Conservation (phyloP, 2,113 vertebrate genomes). For the Anarrhichthys ocellatus region DNA sequence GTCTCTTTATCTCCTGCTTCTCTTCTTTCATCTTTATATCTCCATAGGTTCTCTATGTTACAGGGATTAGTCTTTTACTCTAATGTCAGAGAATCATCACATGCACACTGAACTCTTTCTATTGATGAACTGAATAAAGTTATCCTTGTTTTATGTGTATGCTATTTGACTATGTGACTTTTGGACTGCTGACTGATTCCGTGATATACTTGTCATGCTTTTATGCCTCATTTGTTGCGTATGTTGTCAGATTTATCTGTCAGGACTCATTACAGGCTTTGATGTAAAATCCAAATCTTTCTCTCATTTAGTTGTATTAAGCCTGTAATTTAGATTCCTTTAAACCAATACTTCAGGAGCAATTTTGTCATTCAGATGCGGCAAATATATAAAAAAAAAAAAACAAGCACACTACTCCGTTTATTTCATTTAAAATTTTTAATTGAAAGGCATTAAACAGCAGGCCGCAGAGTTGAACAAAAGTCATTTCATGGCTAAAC, state of each 20-base stretch:
- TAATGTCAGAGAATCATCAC: constrained; percentile 34
- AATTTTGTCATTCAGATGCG: constrained; percentile 51
- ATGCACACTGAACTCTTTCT: constrained; percentile 43
- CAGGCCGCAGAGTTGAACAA: constrained; percentile 30
- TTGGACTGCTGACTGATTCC: constrained; percentile 34
- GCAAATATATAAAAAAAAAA: constrained; percentile 18
- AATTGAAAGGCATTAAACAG: constrained; percentile 37
- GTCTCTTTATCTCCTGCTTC: constrained; percentile 34
- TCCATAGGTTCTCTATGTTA: constrained; percentile 31
- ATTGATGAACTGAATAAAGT: constrained; percentile 73
- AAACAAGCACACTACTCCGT: neutral
- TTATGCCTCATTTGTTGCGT: constrained; percentile 35
- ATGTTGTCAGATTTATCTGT: constrained; percentile 31
- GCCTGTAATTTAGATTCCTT: constrained; percentile 24
- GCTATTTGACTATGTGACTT: constrained; percentile 50
- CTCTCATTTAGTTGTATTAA: constrained; percentile 23
- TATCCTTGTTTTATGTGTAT: constrained; percentile 55
- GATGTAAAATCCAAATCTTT: constrained; percentile 29
- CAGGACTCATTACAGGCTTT: constrained; percentile 14
- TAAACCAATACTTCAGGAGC: constrained; percentile 19
- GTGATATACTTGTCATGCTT: constrained; percentile 39
- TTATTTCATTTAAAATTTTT: constrained; percentile 25
- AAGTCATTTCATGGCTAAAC: constrained; percentile 35
- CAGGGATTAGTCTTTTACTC: constrained; percentile 36
- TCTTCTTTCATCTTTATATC: constrained; percentile 31